Conservation (phyloP, 2,888 invertebrate species). For the Carcina quercana region DNA sequence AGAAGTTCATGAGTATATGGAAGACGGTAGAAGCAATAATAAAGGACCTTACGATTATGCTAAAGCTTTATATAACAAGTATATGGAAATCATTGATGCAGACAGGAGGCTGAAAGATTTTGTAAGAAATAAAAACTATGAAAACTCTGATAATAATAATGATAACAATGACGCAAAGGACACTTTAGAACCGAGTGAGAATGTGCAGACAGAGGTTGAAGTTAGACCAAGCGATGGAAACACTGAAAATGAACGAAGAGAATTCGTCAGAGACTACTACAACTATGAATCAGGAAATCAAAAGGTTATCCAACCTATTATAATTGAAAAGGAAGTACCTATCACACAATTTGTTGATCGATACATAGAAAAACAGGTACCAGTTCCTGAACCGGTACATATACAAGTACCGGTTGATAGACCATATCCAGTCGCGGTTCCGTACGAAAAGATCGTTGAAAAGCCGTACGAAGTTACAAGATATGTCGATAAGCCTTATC, state of each 20-base stretch:
- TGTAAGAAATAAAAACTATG: constrained; percentile 42
- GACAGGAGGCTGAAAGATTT: too few species aligned
- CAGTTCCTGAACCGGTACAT: constrained; percentile 52
- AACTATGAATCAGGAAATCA: constrained; percentile 26
- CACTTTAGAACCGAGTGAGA: constrained; percentile 45
- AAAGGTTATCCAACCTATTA: constrained; percentile 58
- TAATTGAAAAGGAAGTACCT: constrained; percentile 62
- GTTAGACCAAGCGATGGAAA: constrained; percentile 34
- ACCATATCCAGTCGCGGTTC: constrained; percentile 55
- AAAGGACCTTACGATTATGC: constrained; percentile 36
- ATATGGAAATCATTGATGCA: constrained; percentile 47
- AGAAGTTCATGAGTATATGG: constrained; percentile 59
- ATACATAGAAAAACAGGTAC: constrained; percentile 58
- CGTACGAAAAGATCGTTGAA: constrained; percentile 69
- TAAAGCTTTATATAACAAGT: constrained; percentile 46
- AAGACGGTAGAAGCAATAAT: constrained; percentile 49
- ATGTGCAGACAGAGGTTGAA: constrained; percentile 41
- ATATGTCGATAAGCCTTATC: constrained; percentile 75
- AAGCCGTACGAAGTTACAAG: constrained; percentile 67
- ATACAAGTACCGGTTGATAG: constrained; percentile 55
- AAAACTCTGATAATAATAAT: constrained; percentile 21
- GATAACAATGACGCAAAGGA: constrained; percentile 34
- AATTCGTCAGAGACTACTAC: constrained; percentile 33
- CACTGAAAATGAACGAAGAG: constrained; percentile 33
- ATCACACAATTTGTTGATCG: constrained; percentile 60